Conservation (phyloP, 1,140 invertebrate genomes). For the Procambarus virginalis region DNA sequence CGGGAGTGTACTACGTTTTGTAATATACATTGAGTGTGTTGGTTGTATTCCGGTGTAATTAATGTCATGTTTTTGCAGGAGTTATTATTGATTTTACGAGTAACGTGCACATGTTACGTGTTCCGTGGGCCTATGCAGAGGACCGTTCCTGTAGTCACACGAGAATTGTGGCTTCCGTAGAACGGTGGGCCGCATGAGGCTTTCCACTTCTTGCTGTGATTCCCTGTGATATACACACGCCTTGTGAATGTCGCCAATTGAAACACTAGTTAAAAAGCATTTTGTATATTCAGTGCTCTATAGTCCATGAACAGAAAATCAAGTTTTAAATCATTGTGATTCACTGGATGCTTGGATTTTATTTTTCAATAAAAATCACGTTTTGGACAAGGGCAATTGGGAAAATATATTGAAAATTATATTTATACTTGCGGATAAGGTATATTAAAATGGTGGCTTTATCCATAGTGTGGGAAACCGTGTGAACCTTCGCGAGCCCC, state of each 20-base stretch:
- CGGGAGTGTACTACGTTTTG: too few species aligned
- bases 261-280: constrained; percentile 18
- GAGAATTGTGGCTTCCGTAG: not conserved
- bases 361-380: too few species aligned
- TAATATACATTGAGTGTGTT: too few species aligned
- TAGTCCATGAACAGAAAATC: not conserved
- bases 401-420: too few species aligned
- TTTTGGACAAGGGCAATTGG: too few species aligned
- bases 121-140: not conserved
- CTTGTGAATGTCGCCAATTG: constrained; percentile 38
- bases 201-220: constrained; percentile 35
- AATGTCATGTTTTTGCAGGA: not conserved
- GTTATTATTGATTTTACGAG: not conserved
- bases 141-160: not conserved
- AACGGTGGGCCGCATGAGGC: not conserved
- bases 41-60: not conserved
- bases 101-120: not conserved
- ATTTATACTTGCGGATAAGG: too few species aligned
- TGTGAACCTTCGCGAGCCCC: not conserved
- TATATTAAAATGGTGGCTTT: too few species aligned
- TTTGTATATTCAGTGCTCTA: not conserved
- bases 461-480: too few species aligned
- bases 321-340: not conserved
- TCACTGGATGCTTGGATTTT: too few species aligned
- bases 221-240: constrained; percentile 46